A percentile compares a stretch with the other conserved stretches of the same genome.
Conservation (phyloP, 2,797 vertebrate genomes). For the Denticeps clupeoides region DNA sequence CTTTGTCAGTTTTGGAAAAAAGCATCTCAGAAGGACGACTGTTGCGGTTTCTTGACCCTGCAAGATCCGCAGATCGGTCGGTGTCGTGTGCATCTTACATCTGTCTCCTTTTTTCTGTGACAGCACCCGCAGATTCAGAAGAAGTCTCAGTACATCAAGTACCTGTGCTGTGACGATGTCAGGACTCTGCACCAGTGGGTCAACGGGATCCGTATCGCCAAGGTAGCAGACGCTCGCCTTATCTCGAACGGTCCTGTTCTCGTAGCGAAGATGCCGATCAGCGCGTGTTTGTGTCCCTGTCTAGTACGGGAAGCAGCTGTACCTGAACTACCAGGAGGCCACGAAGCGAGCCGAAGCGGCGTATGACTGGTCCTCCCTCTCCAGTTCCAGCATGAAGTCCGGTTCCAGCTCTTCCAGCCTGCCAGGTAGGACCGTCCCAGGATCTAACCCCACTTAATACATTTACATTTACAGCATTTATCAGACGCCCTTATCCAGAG, state of each 20-base stretch:
- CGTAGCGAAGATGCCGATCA: neutral
- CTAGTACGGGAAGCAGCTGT: conserved; percentile 92
- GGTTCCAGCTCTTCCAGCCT: conserved; percentile 94
- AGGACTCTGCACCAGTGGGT: conserved; percentile 92
- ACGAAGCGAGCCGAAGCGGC: conserved; percentile 83
- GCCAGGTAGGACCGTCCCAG: conserved; percentile 66
- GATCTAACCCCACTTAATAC: neutral
- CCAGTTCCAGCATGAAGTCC: conserved; percentile 92
- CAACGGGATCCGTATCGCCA: conserved; percentile 91
- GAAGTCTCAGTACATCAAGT: conserved; percentile 97
- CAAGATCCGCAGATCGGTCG: no score
- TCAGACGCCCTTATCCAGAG: no score
- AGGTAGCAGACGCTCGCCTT: conserved; percentile 57
- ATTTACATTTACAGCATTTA: neutral
- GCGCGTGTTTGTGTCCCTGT: conserved; percentile 17
- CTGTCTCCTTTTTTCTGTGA: conserved; percentile 13
- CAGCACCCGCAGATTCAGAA: conserved; percentile 98
- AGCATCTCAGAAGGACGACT: no score
- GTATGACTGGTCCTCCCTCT: conserved; percentile 92
- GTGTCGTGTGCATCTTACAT: no score
- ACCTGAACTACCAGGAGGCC: conserved; percentile 89
- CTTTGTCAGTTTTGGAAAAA: no score
- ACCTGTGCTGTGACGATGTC: conserved; percentile 91
- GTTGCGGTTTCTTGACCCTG: no score
- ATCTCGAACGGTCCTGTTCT: neutral